Evolutionary conservation across 64 coral and sea anemone genomes (phyloP), one percentile per base, ranked within the genome.

Genomic region (Platygyra sinensis): DNA sequence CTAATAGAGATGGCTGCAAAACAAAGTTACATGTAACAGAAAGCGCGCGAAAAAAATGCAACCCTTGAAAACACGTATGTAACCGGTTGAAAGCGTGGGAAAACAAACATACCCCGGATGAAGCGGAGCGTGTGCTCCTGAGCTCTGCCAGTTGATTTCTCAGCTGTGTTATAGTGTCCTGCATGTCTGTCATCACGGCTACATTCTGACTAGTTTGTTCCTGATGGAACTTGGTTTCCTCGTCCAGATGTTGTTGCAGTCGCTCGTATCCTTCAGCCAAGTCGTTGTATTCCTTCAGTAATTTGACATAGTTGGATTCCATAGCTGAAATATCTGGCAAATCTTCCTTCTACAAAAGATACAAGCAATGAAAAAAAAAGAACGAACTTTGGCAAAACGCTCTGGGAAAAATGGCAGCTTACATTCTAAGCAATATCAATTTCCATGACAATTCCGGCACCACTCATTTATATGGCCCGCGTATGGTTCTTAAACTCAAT

Each of bases 181-280:
- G 95, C 95, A 96, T 96, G 65, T 96, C 95, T 8, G 91, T 89
- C 95, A 96, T 96, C 6, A 96, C 76, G 9, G 91, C 92, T 13
- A 89, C 95, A 67, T 96, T 96, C 83, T 96, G 91, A 73, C 95
- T 96, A 20, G 95, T 96, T 71, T 96, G 95, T 62, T 94, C 95
- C 29, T 94, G 95, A 60, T 90, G 89, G 60, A 96, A 96, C 74
- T 96, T 96, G 2, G 92, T 74, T 71, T 96, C 95, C n/a, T 90
- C 91, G 17, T 96, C 91, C 76, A 96, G 72, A 29, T 91, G 95
- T 73, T 85, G 80, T 30, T 82, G 88, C 10, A 96, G 28, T 33
- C 64, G 29, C 39, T 96, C 91, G 67, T 96, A 96, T 8, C 87
- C 89, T 79, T 96, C 95, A 13, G 95, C 95, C 36, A 96, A 79